Evolutionary conservation across 35 echinoderm and acorn worm genomes (phyloP), one percentile per base, ranked within the genome.

Genomic region (Amphiura filiformis): DNA sequence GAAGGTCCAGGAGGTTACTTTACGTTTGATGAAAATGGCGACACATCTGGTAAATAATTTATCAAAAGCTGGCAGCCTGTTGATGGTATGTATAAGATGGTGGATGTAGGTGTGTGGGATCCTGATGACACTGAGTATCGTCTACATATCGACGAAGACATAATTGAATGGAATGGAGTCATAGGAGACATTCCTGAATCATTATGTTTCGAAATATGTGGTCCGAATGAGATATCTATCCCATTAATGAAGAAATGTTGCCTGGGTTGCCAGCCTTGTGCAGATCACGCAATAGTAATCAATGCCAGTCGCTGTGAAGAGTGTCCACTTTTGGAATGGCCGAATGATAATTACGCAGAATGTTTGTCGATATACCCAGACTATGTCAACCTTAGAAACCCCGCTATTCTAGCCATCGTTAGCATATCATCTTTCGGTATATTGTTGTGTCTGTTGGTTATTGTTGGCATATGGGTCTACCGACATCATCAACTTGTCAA

Each of bases 1-100:
- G 52, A 84, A 56, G 82, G 49, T 1, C 79, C 89, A 38, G 77
- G 76, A 23, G 89, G 89, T 7, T 36, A 20, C 26, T 82, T 91
- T 34, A 20, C 1, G 0, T 85, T 91, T 37, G 82, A 91, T 35
- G 75, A 83, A 49, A 57, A 84, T 57, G 89, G 89, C 23, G 82
- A 91, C 47, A 78, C 61, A 20, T 35, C n/a, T 0, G 81, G 81
- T 1, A 91, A 75, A 36, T 91, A 84, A 56, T 39, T 78, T 22
- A 78, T 91, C 22, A 77, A 75, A 4, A 91, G 80, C 56, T 83
- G 75, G 52, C 89, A 91, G 39, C 70, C 31, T 36, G 26, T 70
- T 70, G 28, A 70, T n/a, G 26, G 26, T n/a, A 23, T 70, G 11
- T 70, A 26, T 4, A 23, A 18, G 26, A 70, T 70, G 61, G 26